Base-by-base conservation (phyloP, 2,113 vertebrate species). In the Myrmophylax atrothorax region DNA sequence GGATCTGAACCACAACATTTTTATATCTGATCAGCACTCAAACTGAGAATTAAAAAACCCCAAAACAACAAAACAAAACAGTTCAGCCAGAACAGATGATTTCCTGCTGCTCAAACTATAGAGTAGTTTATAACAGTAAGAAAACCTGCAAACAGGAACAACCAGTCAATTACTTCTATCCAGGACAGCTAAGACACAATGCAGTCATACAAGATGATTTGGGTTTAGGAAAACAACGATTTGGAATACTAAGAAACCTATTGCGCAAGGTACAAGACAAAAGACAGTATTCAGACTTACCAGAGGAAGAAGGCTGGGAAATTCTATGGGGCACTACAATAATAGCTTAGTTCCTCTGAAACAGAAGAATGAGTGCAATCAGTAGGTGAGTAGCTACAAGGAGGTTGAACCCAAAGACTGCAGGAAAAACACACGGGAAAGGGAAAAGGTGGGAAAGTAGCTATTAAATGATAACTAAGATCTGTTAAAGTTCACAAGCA, bases 311-410 rank as follows among this genome's bases (percentile, higher is more conserved):
- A 81, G 82, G 44, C 82, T 84, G 79, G 52, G 68, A 92, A 96
- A 87, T 75, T 88, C 90, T 88, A 78, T 38, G 4, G 69, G 73
- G 90, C 49, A 84, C 85, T 88, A 87, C n/a, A 95, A 90, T 52
- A 90, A 88, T 50, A 82, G 70, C 18, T 86, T 76, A 90, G 40
- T 89, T 94, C 86, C 84, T 93, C 94, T 94, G 94, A 94, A 96
- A 96, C 74, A 95, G 63, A 94, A 94, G 87, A 92, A 94, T 38
- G 62, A 92, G 53, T 53, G 90, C 79, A 68, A 68, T 93, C 77
- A 82, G 84, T 19, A 89, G 88, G 77, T 59, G 68, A 89, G 87
- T 42, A 89, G 84, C 76, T 87, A 62, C 85, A 55, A 91, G 28
- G 11, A 0, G 12, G 33, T 59, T 64, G 40, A 92, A 80, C 90